Evolutionary conservation across 2,113 vertebrate species (phyloP), one percentile per base, ranked within the genome.

Genomic region (Psophia crepitans): DNA sequence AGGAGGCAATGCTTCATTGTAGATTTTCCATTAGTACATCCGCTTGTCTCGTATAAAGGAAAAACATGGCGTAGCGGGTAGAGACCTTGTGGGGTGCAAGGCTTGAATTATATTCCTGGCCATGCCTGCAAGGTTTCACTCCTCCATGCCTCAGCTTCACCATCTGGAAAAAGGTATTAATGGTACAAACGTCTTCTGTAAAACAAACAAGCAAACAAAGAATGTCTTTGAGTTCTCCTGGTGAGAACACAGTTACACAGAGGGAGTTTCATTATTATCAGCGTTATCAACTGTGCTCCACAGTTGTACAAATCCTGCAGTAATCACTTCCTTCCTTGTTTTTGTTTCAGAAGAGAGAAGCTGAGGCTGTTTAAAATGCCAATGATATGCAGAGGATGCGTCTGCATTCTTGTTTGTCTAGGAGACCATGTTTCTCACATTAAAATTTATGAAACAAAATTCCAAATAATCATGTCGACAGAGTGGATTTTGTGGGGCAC

Each of bases 391-490:
- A 95, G 89, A 93, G 84, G 80, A 95, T 91, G 79, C 0, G 53
- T 51, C 48, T 94, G 92, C 95, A 97, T 96, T 96, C 90, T 84
- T 96, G 53, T 82, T 96, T 94, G 97, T 97, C 97, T 97, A 96
- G 94, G 82, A 96, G 2, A 30, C 54, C 94, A 95, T 92, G 78
- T 66, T 95, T 94, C 88, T 94, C 92, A 79, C 88, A 96, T 97
- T 94, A 97, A 94, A 92, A 97, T 96, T 86, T 91, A 95, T 94
- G 81, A 96, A 93, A 93, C 19, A 71, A 65, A 94, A 95, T 89
- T 92, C 88, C 86, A 87, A 79, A 78, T 84, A 90, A 73, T 84
- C 86, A 37, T 49, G 75, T 88, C 5, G 0, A 56, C 23, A 39
- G 82, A 87, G 56, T 17, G 65, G 91, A 90, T 96, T 96, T 87